Percentiles rank a stretch among this genome's conserved stretches.
Conservation (phyloP, 2,888 invertebrate genomes). For the Pseudococcus longispinus region DNA sequence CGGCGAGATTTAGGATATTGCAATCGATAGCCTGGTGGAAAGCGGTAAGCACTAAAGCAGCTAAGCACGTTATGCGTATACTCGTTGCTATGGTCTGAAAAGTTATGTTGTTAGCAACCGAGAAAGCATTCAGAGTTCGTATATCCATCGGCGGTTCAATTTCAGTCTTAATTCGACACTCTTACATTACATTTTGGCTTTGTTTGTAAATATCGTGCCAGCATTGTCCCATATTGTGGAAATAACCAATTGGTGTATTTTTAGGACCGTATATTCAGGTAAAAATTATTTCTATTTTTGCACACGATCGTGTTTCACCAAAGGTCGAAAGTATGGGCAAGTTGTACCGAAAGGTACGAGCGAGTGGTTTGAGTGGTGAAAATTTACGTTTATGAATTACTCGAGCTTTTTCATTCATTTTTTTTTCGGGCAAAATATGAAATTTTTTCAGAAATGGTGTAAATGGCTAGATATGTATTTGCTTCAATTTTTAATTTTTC, state of each 20-base stretch:
- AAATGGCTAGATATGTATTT: not conserved
- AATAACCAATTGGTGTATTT: conserved; percentile 13
- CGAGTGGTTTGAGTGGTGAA: not conserved
- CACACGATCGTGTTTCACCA: not conserved
- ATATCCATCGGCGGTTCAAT: not conserved
- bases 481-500: not conserved
- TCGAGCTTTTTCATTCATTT: not conserved
- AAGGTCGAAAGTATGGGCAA: not conserved
- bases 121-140: not conserved
- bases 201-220: conserved; percentile 24
- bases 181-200: conserved; percentile 11
- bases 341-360: not conserved
- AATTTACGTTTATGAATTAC: not conserved
- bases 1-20: conserved; percentile 47
- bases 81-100: conserved; percentile 44
- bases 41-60: not conserved
- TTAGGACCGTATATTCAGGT: conserved; percentile 17
- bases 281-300: conserved; percentile 16
- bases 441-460: not conserved
- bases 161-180: not conserved
- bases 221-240: conserved; percentile 29
- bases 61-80: not conserved
- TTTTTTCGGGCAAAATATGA: not conserved
- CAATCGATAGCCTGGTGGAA: conserved; percentile 40
- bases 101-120: conserved; percentile 52